Conservation (phyloP, 2,113 vertebrate genomes). For the Gadus chalcogrammus region DNA sequence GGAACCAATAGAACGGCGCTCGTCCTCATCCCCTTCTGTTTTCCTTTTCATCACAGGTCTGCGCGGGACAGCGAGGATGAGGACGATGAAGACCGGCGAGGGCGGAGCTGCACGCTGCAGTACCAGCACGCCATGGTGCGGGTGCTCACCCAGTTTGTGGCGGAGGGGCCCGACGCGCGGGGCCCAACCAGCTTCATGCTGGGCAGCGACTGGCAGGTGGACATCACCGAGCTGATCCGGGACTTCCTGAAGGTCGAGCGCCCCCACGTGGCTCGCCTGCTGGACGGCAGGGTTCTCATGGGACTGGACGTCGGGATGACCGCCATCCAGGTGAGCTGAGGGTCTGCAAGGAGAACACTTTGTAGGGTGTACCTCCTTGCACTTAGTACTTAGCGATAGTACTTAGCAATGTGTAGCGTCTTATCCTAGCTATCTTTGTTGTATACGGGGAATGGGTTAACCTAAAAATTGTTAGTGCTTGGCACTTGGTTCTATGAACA, state of each 20-base stretch:
- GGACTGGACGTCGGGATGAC: conserved; percentile 90
- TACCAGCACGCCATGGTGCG: conserved; percentile 90
- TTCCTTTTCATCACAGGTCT: conserved; percentile 65
- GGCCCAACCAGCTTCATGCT: conserved; percentile 83
- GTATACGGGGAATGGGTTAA: too few relatives aligned
- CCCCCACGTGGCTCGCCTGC: conserved; percentile 80
- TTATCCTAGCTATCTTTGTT: too few relatives aligned
- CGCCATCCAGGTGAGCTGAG: conserved; percentile 82
- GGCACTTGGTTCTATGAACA: too few relatives aligned
- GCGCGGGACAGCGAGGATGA: conserved; percentile 89
- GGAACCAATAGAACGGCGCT: too few relatives aligned
- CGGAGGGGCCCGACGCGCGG: conserved; percentile 77
- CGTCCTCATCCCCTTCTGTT: background rate
- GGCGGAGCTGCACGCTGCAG: conserved; percentile 85
- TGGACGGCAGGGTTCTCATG: conserved; percentile 79
- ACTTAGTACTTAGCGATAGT: too few relatives aligned
- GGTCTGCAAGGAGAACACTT: too few relatives aligned
- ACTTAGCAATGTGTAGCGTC: too few relatives aligned
- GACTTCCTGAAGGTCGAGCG: conserved; percentile 92
- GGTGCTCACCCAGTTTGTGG: conserved; percentile 90
- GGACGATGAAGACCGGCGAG: conserved; percentile 87
- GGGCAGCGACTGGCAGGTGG: conserved; percentile 87
- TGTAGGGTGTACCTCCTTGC: too few relatives aligned
- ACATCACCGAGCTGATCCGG: conserved; percentile 87
- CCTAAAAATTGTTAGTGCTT: too few relatives aligned